phyloP scores from a whole-genome alignment of 2,888 invertebrate species.

The Cephus nigrinus region DNA sequence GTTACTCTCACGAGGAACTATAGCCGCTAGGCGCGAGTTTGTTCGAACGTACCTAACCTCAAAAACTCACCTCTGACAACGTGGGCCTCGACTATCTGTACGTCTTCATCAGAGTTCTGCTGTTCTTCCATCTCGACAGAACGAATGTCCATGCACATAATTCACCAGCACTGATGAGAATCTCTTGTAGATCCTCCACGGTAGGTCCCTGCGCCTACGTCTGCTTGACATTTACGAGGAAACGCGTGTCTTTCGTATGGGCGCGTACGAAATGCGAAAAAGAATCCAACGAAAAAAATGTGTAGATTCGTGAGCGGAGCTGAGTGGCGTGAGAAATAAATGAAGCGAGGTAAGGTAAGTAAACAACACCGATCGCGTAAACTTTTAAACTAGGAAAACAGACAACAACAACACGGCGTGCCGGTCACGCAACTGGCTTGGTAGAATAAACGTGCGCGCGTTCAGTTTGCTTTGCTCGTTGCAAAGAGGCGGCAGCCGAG shows the following conservation, averaged over 20 bases:
- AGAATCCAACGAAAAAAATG: background rate
- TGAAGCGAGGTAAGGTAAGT: background rate
- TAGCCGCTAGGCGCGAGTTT: background rate
- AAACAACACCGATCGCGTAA: background rate
- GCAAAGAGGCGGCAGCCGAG: conserved; percentile 23
- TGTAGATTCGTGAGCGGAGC: too few species aligned
- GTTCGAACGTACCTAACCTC: conserved; percentile 41
- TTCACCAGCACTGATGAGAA: conserved; percentile 42
- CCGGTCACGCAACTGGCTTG: background rate
- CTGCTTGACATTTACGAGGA: conserved; percentile 56
- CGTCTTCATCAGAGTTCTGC: conserved; percentile 57
- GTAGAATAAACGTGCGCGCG: background rate
- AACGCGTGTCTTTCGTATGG: background rate
- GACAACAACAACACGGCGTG: background rate
- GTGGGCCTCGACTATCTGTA: conserved; percentile 59
- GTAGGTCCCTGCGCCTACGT: conserved; percentile 36
- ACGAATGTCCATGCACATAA: conserved; percentile 65
- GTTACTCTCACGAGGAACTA: background rate
- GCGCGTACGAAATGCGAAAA: background rate
- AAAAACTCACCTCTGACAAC: conserved; percentile 54
- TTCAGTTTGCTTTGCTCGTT: conserved; percentile 7
- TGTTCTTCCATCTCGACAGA: conserved; percentile 61
- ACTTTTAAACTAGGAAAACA: background rate
- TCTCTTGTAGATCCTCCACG: conserved; percentile 38
- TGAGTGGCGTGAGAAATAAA: background rate